Evolutionary conservation across 2,113 vertebrate species (phyloP).

Genomic region (Ascaphus truei): DNA sequence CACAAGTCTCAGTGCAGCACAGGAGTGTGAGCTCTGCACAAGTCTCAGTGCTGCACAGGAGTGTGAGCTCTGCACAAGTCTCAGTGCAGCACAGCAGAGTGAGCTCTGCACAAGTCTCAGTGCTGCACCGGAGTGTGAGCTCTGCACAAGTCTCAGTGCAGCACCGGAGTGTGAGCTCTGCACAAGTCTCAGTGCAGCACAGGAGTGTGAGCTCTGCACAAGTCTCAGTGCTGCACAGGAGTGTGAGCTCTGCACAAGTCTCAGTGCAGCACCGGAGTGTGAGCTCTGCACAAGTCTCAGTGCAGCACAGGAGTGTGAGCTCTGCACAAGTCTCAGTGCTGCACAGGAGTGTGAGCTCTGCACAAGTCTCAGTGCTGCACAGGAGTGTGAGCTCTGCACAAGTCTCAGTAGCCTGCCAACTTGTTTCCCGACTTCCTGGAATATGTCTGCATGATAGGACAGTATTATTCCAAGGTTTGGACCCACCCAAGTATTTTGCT

Average conservation of each 20-base stretch:
- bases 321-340: conserved; percentile 43
- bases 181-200: conserved; percentile 44
- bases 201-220: conserved; percentile 29
- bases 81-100: background rate
- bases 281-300: conserved; percentile 42
- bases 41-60: conserved; percentile 17
- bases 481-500: background rate
- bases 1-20: conserved; percentile 44
- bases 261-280: background rate
- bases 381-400: conserved; percentile 29
- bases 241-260: conserved; percentile 41
- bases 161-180: conserved; percentile 2
- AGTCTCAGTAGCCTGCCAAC: conserved; percentile 37
- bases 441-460: conserved; percentile 5
- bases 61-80: conserved; percentile 41
- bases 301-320: background rate
- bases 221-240: conserved; percentile 17
- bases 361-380: conserved; percentile 42
- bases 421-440: conserved; percentile 24
- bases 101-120: conserved; percentile 42
- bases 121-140: background rate
- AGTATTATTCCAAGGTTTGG: background rate
- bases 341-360: conserved; percentile 2
- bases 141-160: conserved; percentile 44
- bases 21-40: conserved; percentile 29